Base-by-base conservation (phyloP, 2,797 vertebrate genomes). In the Otolemur crassicaudatus region DNA sequence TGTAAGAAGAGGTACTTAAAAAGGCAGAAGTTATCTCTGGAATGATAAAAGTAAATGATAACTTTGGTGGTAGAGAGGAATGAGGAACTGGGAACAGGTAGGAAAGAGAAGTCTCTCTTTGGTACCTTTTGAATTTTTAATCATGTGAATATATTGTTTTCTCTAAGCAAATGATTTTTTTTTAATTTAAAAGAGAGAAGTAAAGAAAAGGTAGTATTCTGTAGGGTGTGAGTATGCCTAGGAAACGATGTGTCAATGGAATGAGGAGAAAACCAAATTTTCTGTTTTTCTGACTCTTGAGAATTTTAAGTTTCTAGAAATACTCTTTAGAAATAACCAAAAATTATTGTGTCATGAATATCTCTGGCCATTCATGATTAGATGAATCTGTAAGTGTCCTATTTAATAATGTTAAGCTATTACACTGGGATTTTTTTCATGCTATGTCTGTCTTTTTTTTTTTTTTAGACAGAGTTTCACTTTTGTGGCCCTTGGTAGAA, bases 271-370 rank as follows among this genome's bases (percentile, higher is more conserved):
- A 91, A 17, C 49, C 79, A 94, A 87, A 34, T 60, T 69, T 91
- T 95, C 63, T 72, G 6, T 81, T 84, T 87, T 87, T n/a, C 34
- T 86, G 75, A 83, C 37, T 83, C 77, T 85, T 70, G 61, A 25
- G 61, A 83, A 82, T 73, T 95, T 94, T 22, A 31, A 37, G 46
- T 83, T 94, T 97, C 43, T 91, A 83, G n/a, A 87, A 87, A 84
- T 76, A 53, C 3, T 22, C 6, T 75, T 88, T 65, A 92, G 49
- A 77, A 92, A 76, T 31, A n/a, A 61, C 27, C 90, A 69, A 37
- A 22, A 27, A 49, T 85, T 60, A 56, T 40, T 72, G 17, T 79
- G 49, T 82, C 53, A 27, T 31, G 11, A 93, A 63, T 16, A 17
- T 46, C 81, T 93, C 16, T 80, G n/a, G 4, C 20, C 31, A 87